phyloP scores from a whole-genome alignment of 2,113 vertebrate genomes.

The Furnarius figulus region DNA sequence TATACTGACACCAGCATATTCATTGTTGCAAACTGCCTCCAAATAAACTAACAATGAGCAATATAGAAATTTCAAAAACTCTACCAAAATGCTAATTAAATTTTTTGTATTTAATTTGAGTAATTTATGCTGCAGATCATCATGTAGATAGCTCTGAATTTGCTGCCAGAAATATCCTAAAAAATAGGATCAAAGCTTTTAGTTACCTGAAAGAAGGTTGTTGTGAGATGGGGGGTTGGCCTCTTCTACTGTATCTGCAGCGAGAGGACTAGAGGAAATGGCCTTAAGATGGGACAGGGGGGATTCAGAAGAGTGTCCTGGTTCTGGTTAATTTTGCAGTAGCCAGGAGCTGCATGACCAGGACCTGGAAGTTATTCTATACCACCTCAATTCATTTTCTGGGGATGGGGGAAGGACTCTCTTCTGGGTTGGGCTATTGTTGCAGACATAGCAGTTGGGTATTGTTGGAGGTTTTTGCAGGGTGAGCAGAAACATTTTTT shows the following conservation, averaged over 20 bases:
- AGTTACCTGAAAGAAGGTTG: background rate
- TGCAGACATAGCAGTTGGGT: no score
- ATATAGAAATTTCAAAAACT: background rate
- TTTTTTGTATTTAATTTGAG: background rate
- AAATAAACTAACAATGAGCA: background rate
- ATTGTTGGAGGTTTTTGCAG: no score
- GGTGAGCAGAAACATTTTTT: no score
- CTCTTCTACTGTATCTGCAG: background rate
- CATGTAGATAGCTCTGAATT: background rate
- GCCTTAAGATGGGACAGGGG: background rate
- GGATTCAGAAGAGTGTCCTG: background rate
- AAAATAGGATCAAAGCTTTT: background rate
- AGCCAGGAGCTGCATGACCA: no score
- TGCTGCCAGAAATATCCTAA: background rate
- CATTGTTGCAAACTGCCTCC: background rate
- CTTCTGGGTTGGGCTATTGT: no score
- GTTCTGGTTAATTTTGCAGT: background rate
- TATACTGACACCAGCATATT: background rate
- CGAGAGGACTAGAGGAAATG: background rate
- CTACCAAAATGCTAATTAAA: background rate
- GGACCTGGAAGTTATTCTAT: no score
- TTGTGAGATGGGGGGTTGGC: background rate
- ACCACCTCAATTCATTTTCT: no score
- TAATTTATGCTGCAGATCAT: background rate
- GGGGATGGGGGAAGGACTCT: no score